phyloP scores from a whole-genome alignment of 2,888 invertebrate genomes.

The Lydus trimaculatus region DNA sequence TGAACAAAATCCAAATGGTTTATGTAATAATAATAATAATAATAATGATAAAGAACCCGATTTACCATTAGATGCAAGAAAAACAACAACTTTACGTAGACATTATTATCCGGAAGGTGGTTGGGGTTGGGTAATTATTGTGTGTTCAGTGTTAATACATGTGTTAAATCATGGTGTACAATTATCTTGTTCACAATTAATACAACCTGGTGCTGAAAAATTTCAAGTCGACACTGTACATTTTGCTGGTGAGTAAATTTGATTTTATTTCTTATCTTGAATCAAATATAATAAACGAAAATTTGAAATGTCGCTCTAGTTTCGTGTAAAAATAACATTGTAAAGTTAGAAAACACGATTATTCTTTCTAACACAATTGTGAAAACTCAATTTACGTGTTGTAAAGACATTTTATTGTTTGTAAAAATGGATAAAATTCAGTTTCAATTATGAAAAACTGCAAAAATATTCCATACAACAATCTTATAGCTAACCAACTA shows the following conservation, averaged over 20 bases:
- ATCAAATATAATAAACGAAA: neutral
- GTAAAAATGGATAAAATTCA: neutral
- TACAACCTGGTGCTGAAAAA: conserved; percentile 66
- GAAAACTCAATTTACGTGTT: neutral
- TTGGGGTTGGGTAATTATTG: conserved; percentile 85
- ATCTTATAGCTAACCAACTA: neutral
- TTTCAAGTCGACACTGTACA: conserved; percentile 69
- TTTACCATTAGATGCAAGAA: conserved; percentile 56
- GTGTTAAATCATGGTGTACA: conserved; percentile 79
- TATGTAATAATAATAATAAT: conserved; percentile 7
- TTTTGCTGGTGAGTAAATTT: conserved; percentile 71
- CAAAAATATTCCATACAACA: neutral
- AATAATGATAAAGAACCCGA: conserved; percentile 43
- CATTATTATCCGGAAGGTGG: conserved; percentile 89
- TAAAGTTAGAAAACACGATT: neutral
- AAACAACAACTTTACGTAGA: conserved; percentile 63
- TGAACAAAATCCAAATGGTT: conserved; percentile 27
- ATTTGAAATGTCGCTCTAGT: neutral
- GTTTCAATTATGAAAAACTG: too few relatives aligned
- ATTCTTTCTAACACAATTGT: neutral
- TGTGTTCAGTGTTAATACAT: conserved; percentile 76
- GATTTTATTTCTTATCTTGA: neutral
- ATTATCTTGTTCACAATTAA: conserved; percentile 68
- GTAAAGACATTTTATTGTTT: neutral
- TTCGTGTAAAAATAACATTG: neutral